Evolutionary conservation across 2,888 invertebrate species (phyloP).

Genomic region (Troilus luridus): DNA sequence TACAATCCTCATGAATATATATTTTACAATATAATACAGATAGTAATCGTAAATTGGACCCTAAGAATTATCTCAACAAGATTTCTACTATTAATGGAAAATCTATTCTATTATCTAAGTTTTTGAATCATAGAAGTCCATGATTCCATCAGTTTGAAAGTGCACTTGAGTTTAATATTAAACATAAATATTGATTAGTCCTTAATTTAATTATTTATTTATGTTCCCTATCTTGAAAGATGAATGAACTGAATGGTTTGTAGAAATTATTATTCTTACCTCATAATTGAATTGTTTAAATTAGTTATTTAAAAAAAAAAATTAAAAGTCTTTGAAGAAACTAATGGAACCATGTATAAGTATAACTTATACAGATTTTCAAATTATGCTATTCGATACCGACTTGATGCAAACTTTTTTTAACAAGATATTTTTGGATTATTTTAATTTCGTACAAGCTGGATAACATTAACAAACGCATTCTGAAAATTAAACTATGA

Average conservation of each 20-base stretch:
- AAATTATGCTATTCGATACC: neutral
- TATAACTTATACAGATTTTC: neutral
- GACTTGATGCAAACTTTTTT: neutral
- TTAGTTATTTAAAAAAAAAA: neutral
- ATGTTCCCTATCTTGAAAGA: conserved; percentile 36
- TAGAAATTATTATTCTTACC: conserved; percentile 4
- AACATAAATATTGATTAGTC: neutral
- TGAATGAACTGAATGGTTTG: conserved; percentile 7
- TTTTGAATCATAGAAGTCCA: conserved; percentile 42
- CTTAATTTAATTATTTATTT: conserved; percentile 33
- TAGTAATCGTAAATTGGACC: conserved; percentile 57
- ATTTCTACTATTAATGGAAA: conserved; percentile 48
- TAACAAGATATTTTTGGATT: neutral
- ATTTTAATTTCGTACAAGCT: too few relatives aligned
- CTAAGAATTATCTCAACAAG: conserved; percentile 55
- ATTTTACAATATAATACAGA: conserved; percentile 55
- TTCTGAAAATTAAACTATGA: too few relatives aligned
- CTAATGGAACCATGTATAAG: conserved; percentile 54
- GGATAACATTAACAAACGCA: too few relatives aligned
- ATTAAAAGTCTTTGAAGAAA: neutral
- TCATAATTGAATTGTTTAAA: neutral
- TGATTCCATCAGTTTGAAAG: conserved; percentile 50
- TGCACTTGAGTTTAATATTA: conserved; percentile 50
- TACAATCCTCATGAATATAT: conserved; percentile 55
- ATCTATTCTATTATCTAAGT: conserved; percentile 33